Conservation (phyloP, 2,888 invertebrate genomes). For the Leptinotarsa haldemani region DNA sequence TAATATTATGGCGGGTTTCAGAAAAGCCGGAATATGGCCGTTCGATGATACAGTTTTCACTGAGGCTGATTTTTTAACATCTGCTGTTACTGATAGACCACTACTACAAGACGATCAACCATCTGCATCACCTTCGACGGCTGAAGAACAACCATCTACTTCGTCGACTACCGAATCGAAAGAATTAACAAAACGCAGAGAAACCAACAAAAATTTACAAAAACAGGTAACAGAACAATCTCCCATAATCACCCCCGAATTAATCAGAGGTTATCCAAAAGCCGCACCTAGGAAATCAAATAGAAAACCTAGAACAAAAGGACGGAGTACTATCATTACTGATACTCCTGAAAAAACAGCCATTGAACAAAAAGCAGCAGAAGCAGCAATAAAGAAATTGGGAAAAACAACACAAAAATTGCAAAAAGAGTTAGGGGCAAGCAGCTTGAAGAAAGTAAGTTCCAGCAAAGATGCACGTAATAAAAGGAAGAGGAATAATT, state of each 20-base stretch:
- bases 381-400: constrained; percentile 4
- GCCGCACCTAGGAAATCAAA: constrained; percentile 15
- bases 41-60: constrained; percentile 3
- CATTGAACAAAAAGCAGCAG: constrained; percentile 14
- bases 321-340: constrained; percentile 15
- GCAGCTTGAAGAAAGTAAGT: neutral
- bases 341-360: constrained; percentile 20
- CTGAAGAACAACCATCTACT: neutral
- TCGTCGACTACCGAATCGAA: constrained; percentile 1
- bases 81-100: constrained; percentile 3
- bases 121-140: constrained; percentile 10
- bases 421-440: neutral
- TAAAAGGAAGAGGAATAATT: constrained; percentile 4
- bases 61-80: neutral
- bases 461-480: neutral
- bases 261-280: constrained; percentile 16
- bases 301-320: constrained; percentile 21
- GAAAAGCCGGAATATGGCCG: constrained; percentile 28
- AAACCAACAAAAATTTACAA: constrained; percentile 9
- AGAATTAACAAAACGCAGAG: neutral
- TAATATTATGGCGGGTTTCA: constrained; percentile 45
- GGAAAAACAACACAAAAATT: constrained; percentile 19
- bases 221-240: constrained; percentile 14
- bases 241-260: constrained; percentile 15
- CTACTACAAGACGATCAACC: neutral